Percentiles rank a stretch among this genome's conserved stretches.
Evolutionary conservation across 2,113 vertebrate species (phyloP).

Genomic region (Microcebus lehilahytsara): DNA sequence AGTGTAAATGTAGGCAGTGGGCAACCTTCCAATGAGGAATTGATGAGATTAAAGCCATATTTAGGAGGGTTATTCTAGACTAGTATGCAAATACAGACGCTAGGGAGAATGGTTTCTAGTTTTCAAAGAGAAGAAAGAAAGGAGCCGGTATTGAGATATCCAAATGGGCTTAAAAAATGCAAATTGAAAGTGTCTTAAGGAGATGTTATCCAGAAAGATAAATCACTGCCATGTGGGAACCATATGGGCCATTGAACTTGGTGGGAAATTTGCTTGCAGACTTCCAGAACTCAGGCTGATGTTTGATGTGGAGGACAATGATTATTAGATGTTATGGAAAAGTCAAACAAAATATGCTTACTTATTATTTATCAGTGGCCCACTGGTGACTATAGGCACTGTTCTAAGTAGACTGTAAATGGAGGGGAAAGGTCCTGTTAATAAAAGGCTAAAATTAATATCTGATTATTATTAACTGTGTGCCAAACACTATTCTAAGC

Average conservation of each 20-base stretch:
- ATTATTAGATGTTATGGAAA: not conserved
- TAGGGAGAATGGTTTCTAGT: not conserved
- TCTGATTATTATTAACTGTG: not conserved
- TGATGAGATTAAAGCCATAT: not conserved
- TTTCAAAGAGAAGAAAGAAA: constrained; percentile 17
- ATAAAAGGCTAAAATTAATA: not conserved
- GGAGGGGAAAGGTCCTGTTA: not conserved
- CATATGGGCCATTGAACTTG: not conserved
- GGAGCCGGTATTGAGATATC: not conserved
- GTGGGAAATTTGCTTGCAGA: not conserved
- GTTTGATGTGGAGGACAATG: not conserved
- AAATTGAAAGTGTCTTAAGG: not conserved
- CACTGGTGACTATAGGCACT: not conserved
- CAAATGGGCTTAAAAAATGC: not conserved
- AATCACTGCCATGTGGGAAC: not conserved
- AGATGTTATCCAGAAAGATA: not conserved
- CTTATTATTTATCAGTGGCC: not conserved
- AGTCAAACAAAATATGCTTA: not conserved
- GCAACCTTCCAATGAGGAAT: not conserved
- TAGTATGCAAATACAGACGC: constrained; percentile 1
- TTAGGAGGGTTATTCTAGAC: not conserved
- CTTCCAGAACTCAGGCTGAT: not conserved
- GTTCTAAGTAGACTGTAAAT: not conserved
- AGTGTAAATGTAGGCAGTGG: not conserved
- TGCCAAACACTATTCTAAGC: not conserved